Conservation (phyloP, 2,797 vertebrate species). For the Mycteria americana region DNA sequence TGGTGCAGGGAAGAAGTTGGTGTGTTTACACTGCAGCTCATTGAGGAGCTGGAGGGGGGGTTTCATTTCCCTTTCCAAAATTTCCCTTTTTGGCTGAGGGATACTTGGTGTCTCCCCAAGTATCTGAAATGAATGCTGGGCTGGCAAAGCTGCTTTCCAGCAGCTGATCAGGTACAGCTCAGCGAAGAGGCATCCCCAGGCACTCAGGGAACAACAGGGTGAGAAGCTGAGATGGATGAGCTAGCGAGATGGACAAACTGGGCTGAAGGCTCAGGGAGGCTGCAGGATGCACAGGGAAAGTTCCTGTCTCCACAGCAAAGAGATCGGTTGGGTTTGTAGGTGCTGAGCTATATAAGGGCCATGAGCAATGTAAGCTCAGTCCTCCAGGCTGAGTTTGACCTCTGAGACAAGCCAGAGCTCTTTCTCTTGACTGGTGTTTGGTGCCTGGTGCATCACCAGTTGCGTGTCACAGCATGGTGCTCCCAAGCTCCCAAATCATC, state of each 20-base stretch:
- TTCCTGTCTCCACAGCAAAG: neutral
- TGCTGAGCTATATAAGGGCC: neutral
- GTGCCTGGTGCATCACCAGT: neutral
- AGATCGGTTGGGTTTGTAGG: neutral
- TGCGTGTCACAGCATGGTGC: neutral
- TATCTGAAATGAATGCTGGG: neutral
- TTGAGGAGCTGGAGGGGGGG: constrained; percentile 1
- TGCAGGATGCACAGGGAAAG: neutral
- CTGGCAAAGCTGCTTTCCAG: constrained; percentile 4
- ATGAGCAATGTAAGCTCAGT: neutral
- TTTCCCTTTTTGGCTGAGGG: constrained; percentile 10
- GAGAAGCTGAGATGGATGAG: neutral
- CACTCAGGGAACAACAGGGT: accelerated
- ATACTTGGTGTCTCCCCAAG: neutral
- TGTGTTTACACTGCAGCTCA: constrained; percentile 5
- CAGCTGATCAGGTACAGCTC: neutral
- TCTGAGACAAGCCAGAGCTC: neutral
- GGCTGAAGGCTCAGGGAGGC: neutral
- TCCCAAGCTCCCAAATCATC: neutral
- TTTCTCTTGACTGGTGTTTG: neutral
- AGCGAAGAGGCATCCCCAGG: neutral
- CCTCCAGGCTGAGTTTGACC: neutral
- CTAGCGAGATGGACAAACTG: neutral
- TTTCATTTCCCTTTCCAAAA: constrained; percentile 22
- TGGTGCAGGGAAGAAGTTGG: constrained; percentile 25